A percentile compares a stretch with the other conserved stretches of the same genome.
Conservation (phyloP, 2,888 invertebrate genomes). For the Chymomyza caudatula region DNA sequence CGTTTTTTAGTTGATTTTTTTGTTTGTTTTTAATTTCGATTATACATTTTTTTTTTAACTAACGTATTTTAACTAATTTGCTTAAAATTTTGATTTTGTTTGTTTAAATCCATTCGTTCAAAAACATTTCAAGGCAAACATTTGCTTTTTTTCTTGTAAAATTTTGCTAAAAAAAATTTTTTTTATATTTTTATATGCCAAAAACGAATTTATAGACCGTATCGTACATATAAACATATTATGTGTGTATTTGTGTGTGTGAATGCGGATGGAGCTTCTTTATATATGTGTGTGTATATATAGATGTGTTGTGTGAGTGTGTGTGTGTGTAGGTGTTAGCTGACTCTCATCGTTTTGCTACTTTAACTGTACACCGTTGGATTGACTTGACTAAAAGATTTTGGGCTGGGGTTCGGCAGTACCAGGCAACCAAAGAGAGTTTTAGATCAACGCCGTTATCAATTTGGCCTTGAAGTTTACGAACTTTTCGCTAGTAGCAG, state of each 20-base stretch:
- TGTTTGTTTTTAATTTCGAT: constrained; percentile 31
- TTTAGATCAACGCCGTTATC: constrained; percentile 91
- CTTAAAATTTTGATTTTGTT: constrained; percentile 25
- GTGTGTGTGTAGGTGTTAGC: constrained; percentile 26
- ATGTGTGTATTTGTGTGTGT: constrained; percentile 16
- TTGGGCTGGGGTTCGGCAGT: constrained; percentile 8
- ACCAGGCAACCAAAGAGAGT: constrained; percentile 20
- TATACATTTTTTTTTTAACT: constrained; percentile 27
- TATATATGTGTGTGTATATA: neutral
- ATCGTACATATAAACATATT: constrained; percentile 18
- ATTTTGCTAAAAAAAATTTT: constrained; percentile 2
- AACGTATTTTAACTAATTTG: constrained; percentile 30
- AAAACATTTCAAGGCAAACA: constrained; percentile 11
- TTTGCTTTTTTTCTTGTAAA: neutral
- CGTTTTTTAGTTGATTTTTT: constrained; percentile 21
- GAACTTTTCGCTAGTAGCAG: constrained; percentile 93
- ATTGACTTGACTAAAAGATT: constrained; percentile 59
- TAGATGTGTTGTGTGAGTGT: constrained; percentile 1
- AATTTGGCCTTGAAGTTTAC: constrained; percentile 95
- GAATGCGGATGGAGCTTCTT: constrained; percentile 11
- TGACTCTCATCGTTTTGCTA: constrained; percentile 34
- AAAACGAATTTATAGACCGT: constrained; percentile 26
- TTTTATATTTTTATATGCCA: constrained; percentile 26
- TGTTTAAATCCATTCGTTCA: constrained; percentile 46
- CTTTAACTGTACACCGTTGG: constrained; percentile 53